Percentiles rank a stretch among this genome's conserved stretches.
Conservation (phyloP, 2,888 invertebrate genomes). For the Hydriomena furcata region DNA sequence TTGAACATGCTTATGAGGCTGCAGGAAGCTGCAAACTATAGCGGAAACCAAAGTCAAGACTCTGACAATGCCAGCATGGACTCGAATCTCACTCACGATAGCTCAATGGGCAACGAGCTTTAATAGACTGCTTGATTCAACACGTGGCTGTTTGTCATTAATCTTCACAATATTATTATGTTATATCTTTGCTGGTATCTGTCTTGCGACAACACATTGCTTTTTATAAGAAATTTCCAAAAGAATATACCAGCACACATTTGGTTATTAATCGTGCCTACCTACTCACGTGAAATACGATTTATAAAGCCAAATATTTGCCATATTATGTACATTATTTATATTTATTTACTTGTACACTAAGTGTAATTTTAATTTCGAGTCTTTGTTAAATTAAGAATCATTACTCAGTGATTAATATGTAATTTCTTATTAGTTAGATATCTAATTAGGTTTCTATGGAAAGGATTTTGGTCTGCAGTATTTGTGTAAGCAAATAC, state of each 20-base stretch:
- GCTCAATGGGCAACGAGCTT: constrained; percentile 83
- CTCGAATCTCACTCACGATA: constrained; percentile 89
- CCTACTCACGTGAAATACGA: constrained; percentile 54
- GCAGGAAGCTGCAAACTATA: constrained; percentile 97
- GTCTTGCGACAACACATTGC: constrained; percentile 19
- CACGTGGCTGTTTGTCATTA: constrained; percentile 3
- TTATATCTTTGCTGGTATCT: constrained; percentile 23
- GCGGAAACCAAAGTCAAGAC: constrained; percentile 95
- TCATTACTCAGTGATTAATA: constrained; percentile 24
- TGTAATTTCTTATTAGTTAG: constrained; percentile 30
- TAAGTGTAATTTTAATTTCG: constrained; percentile 60
- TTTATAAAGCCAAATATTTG: constrained; percentile 82
- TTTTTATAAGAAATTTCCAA: constrained; percentile 20
- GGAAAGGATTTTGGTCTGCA: constrained; percentile 71
- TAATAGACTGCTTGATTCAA: constrained; percentile 40
- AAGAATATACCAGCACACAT: constrained; percentile 28
- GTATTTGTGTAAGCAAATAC: constrained; percentile 77
- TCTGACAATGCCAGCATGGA: constrained; percentile 94
- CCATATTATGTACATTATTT: constrained; percentile 75
- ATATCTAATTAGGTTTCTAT: constrained; percentile 37
- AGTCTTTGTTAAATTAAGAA: constrained; percentile 41
- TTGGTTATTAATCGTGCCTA: constrained; percentile 34
- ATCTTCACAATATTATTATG: constrained; percentile 16
- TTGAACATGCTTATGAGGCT: constrained; percentile 97
- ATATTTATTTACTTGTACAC: constrained; percentile 63